Percentiles rank a stretch among this genome's conserved stretches.
Conservation (phyloP, 2,113 vertebrate genomes). For the Gymnobelideus leadbeateri region DNA sequence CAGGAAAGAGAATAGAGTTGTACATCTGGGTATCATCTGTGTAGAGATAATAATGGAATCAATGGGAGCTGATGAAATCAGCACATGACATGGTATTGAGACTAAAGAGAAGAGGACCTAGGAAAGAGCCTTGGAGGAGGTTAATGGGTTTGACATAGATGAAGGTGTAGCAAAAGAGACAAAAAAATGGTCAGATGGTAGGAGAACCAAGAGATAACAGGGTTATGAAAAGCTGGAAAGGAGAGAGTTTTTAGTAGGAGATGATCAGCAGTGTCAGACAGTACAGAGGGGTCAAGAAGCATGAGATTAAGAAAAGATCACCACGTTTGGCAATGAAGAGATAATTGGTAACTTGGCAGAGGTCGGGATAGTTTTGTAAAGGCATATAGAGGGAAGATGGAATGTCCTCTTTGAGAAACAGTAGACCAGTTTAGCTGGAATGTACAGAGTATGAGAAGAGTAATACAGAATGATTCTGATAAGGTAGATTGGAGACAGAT, state of each 20-base stretch:
- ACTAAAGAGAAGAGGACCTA: neutral
- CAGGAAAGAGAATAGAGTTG: neutral
- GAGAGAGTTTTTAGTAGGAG: neutral
- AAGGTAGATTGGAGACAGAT: neutral
- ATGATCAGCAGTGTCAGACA: neutral
- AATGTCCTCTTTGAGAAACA: neutral
- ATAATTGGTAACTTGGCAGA: neutral
- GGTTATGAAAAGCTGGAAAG: neutral
- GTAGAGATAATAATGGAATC: neutral
- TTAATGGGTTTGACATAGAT: neutral
- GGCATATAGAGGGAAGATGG: neutral
- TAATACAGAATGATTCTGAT: neutral
- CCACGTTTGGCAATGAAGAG: neutral
- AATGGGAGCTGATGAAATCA: neutral
- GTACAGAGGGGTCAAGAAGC: neutral
- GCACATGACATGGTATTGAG: neutral
- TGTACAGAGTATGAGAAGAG: neutral
- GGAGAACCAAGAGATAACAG: neutral
- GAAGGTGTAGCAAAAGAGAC: neutral
- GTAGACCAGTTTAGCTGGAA: neutral
- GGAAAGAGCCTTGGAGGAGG: neutral
- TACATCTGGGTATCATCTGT: neutral
- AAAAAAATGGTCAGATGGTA: neutral
- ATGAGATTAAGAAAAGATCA: neutral
- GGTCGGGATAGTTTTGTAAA: neutral